Evolutionary conservation across 2,797 vertebrate genomes (phyloP), one percentile per base, ranked within the genome.

Genomic region (Danio albolineatus): DNA sequence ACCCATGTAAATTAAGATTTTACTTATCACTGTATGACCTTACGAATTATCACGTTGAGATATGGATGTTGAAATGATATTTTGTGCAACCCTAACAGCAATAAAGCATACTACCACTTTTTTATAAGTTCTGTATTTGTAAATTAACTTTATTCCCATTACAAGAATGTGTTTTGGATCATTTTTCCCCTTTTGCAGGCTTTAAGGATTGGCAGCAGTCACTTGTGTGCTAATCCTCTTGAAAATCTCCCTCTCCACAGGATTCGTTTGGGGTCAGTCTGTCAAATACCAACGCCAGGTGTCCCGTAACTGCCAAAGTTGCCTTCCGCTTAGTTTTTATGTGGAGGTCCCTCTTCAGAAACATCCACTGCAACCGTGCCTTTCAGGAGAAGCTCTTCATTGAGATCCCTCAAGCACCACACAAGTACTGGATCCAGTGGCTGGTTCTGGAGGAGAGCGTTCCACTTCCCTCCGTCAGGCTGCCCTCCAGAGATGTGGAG

Each of bases 361-460:
- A 84, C 77, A 62, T 92, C 59, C 82, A 89, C 77, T 81, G 87
- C 60, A 92, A 87, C 82, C 87, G 86, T 7, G 84, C 86, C 5
- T 88, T 93, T 69, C 89, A 91, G 82, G 86, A 87, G 70, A 82
- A 91, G 78, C 87, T 92, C 66, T 92, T 90, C 7, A 84, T 89
- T 12, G 83, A 86, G 67, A 39, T 62, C 2, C 73, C 17, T 0
- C 41, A 48, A 4, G 66, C 13, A 0, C 83, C 90, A 0, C 83
- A 79, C 38, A 85, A 78, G 65, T 76, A 70, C 80, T 91, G 88
- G 89, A 10, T 82, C 39, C 88, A 85, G 83, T 87, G 90, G 83
- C 76, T 89, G 2, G 87, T 88, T 4, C 80, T 91, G 66, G 90
- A 92, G 84, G 87, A 89, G 59, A 83, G 54, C 10, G 90, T 91